Conservation (phyloP, 1,140 invertebrate species). For the Choristoneura fumiferana region DNA sequence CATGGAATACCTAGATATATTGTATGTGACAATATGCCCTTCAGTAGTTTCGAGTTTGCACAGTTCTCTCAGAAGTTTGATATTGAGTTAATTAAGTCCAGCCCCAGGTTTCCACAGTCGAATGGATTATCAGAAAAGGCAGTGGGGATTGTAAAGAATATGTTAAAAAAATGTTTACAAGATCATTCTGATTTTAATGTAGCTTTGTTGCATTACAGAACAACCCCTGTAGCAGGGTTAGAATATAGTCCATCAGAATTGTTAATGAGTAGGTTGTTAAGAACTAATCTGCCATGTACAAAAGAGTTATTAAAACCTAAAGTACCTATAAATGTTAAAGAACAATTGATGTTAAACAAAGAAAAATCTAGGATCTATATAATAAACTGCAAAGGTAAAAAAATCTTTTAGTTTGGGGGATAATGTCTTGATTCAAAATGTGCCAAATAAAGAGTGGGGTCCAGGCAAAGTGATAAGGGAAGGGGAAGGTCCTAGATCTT, state of each 20-base stretch:
- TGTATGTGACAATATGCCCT: constrained; percentile 1
- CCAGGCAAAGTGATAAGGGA: background rate
- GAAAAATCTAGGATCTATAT: background rate
- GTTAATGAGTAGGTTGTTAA: background rate
- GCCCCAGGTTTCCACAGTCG: background rate
- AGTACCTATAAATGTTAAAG: background rate
- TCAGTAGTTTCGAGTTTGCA: background rate
- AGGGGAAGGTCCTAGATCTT: background rate
- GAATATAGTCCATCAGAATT: background rate
- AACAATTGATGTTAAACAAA: background rate
- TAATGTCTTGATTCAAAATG: background rate
- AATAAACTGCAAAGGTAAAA: background rate
- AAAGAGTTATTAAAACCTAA: background rate
- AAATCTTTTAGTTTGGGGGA: background rate
- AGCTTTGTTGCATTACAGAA: background rate
- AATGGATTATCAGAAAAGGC: background rate
- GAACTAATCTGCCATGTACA: background rate
- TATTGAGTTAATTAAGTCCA: background rate
- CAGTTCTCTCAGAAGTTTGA: background rate
- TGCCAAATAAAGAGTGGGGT: background rate
- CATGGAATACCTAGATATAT: background rate
- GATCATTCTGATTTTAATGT: background rate
- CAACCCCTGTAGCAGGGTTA: background rate
- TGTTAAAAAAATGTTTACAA: background rate
- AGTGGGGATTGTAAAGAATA: background rate